A percentile compares a stretch with the other conserved stretches of the same genome.
Conservation (phyloP, 1,140 invertebrate genomes). For the Tetramorium alpestre region DNA sequence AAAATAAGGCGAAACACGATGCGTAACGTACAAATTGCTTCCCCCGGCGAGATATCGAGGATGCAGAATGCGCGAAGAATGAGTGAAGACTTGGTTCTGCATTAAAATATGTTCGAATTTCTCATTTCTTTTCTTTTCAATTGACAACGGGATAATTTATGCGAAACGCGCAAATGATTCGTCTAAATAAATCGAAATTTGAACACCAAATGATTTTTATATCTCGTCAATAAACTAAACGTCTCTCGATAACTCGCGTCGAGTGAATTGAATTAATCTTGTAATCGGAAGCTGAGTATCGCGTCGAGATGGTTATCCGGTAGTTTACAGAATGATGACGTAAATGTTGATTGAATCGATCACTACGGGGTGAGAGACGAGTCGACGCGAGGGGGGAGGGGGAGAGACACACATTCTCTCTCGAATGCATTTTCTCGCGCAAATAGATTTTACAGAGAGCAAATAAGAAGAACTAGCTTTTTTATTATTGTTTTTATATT, state of each 20-base stretch:
- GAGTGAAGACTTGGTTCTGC: neutral
- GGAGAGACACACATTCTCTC: neutral
- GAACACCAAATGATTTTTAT: slow-evolving; percentile 29
- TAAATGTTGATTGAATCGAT: slow-evolving; percentile 56
- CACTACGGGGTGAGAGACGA: neutral
- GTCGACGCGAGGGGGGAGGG: no score
- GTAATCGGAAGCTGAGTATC: slow-evolving; percentile 20
- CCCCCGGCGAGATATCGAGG: neutral
- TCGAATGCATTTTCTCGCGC: slow-evolving; percentile 23
- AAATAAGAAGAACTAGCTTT: slow-evolving; percentile 17
- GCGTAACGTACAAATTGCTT: slow-evolving; percentile 45
- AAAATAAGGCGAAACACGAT: slow-evolving; percentile 34
- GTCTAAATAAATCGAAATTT: neutral
- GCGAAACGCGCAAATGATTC: neutral
- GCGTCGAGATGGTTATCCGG: slow-evolving; percentile 44
- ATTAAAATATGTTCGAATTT: neutral
- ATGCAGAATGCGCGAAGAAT: neutral
- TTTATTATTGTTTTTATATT: slow-evolving; percentile 20
- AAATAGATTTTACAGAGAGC: slow-evolving; percentile 5
- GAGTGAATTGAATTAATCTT: slow-evolving; percentile 52
- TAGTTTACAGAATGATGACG: slow-evolving; percentile 51
- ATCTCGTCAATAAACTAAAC: neutral
- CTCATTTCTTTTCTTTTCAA: neutral
- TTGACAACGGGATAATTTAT: neutral
- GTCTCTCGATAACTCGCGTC: neutral